Percentiles rank a stretch among this genome's conserved stretches.
These are phyloP conservation scores for Torymus auratus DNA, from an alignment of 2,888 invertebrate species.

Conservation along the genomic window DNA sequence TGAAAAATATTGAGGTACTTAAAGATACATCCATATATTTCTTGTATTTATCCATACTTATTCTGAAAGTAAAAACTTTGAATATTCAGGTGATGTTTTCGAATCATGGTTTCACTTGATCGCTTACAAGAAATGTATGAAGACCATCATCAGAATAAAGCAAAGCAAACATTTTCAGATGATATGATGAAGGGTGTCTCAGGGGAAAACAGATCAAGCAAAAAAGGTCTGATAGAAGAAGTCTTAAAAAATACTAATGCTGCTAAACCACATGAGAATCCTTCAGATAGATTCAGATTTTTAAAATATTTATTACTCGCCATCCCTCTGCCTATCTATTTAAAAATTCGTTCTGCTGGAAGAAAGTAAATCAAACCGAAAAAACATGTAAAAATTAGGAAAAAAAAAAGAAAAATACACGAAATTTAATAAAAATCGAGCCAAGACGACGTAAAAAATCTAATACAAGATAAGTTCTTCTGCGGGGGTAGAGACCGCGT, in stretches of 20 bases:
- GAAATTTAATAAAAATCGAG: not conserved
- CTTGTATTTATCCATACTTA: not conserved
- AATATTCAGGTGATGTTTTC: not conserved
- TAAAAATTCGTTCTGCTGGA: not conserved
- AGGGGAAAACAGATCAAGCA: not conserved
- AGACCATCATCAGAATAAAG: conserved; percentile 44
- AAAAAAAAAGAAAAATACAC: not conserved
- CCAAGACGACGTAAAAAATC: not conserved
- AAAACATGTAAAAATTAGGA: not conserved
- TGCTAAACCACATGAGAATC: not conserved
- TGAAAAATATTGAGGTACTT: too few species aligned
- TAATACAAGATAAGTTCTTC: not conserved
- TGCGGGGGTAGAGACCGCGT: too few species aligned
- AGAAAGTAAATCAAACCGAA: too few species aligned
- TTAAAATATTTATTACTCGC: conserved; percentile 9
- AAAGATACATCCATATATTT: too few species aligned
- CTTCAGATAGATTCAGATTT: not conserved
- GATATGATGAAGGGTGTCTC: not conserved
- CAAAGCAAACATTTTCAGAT: not conserved
- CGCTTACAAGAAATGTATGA: conserved; percentile 50
- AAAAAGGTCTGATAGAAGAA: not conserved
- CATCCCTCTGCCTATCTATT: conserved; percentile 15
- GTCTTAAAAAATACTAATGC: too few species aligned
- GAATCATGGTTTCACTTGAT: conserved; percentile 46
- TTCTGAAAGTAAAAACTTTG: not conserved